phyloP scores from a whole-genome alignment of 2,797 vertebrate species.

The Lepus oiostolus region DNA sequence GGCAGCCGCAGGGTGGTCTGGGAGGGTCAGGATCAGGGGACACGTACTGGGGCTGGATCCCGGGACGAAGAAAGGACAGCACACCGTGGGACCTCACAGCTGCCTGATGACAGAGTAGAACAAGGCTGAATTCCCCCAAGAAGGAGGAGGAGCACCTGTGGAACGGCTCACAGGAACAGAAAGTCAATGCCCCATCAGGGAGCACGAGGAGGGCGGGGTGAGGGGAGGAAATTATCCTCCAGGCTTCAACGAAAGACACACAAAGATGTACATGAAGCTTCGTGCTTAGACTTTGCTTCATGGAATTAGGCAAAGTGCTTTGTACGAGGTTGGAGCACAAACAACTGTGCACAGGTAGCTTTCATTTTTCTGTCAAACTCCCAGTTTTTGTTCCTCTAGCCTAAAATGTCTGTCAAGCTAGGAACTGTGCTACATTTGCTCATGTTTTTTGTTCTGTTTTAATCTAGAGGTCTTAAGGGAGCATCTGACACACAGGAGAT shows the following conservation, averaged over 20 bases:
- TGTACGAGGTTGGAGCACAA: not conserved
- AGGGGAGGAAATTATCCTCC: not conserved
- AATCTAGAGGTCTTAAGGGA: not conserved
- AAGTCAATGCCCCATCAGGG: not conserved
- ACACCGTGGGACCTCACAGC: not conserved
- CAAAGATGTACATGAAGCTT: not conserved
- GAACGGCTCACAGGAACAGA: not conserved
- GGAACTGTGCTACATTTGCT: not conserved
- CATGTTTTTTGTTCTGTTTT: not conserved
- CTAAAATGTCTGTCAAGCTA: not conserved
- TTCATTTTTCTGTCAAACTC: not conserved
- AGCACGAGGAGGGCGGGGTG: not conserved
- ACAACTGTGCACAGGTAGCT: not conserved
- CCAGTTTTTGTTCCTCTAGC: not conserved
- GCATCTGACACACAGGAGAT: not conserved
- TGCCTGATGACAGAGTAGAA: not conserved
- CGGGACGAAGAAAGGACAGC: not conserved
- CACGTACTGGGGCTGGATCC: not conserved
- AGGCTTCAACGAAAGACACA: not conserved
- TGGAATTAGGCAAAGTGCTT: not conserved
- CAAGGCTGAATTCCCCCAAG: not conserved
- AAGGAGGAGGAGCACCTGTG: not conserved
- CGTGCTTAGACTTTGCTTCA: not conserved
- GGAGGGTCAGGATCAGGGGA: slow-evolving; percentile 12
- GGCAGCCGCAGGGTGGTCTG: not conserved